phyloP scores from a whole-genome alignment of 2,113 vertebrate genomes.

The Sinosuthora webbiana region DNA sequence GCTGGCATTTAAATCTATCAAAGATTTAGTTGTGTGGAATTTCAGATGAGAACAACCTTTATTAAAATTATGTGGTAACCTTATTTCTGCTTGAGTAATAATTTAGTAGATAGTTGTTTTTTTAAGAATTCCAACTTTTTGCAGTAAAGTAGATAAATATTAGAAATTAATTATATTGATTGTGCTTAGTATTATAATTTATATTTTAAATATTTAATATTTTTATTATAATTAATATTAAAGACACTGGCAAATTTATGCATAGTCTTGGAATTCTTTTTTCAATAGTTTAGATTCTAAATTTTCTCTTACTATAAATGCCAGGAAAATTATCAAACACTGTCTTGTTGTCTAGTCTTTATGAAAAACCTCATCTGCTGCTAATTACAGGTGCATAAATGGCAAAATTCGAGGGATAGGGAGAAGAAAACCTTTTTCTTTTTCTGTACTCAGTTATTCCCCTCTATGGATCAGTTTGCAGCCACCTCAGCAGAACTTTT shows the following conservation, averaged over 20 bases:
- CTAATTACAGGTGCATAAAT: background rate
- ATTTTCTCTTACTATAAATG: background rate
- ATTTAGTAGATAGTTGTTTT: background rate
- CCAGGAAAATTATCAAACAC: background rate
- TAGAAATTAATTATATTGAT: background rate
- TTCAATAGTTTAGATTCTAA: background rate
- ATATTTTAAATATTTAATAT: background rate
- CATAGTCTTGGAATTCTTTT: background rate
- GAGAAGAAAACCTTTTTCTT: accelerated
- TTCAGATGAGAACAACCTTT: background rate
- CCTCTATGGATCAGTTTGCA: background rate
- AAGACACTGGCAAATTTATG: background rate
- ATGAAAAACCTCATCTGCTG: accelerated
- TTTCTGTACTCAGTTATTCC: background rate
- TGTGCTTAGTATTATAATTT: background rate
- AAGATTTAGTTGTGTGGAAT: background rate
- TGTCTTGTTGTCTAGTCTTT: background rate
- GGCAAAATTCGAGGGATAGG: background rate
- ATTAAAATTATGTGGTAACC: background rate
- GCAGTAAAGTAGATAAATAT: background rate
- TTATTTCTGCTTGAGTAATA: background rate
- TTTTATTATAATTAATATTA: background rate
- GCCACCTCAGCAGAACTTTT: accelerated
- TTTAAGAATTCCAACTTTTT: background rate
- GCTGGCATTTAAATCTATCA: background rate